Percentiles rank a stretch among this genome's conserved stretches.
These are phyloP conservation scores for Syngnathus rostellatus DNA, from an alignment of 2,797 vertebrate genomes.

Conservation along the genomic window DNA sequence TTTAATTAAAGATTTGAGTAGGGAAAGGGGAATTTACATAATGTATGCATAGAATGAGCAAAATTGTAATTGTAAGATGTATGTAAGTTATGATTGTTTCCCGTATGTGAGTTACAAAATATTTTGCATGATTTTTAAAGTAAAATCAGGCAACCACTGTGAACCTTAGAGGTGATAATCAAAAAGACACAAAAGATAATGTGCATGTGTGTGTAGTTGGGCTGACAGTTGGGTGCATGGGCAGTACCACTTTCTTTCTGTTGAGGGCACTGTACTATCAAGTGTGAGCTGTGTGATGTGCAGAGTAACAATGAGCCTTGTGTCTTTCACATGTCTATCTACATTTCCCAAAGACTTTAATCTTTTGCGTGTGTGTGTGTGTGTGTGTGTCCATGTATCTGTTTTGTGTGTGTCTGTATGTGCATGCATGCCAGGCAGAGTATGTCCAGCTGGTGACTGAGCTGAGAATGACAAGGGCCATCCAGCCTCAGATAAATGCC, in stretches of 20 bases:
- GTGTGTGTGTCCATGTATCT: not conserved
- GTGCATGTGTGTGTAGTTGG: not conserved
- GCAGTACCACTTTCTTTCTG: not conserved
- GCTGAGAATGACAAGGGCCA: slow-evolving; percentile 96
- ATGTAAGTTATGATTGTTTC: not conserved
- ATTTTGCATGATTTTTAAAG: not conserved
- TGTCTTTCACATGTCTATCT: not conserved
- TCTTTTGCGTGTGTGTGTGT: slow-evolving; percentile 6
- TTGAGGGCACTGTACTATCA: not conserved
- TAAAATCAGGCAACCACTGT: not conserved
- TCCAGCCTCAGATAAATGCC: slow-evolving; percentile 97
- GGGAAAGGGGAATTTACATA: not conserved
- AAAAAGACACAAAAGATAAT: not conserved
- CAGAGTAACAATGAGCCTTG: not conserved
- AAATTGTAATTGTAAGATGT: not conserved
- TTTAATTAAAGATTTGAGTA: not conserved
- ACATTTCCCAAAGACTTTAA: not conserved
- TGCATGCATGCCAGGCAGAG: slow-evolving; percentile 73
- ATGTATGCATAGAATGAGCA: not conserved
- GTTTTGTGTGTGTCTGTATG: not conserved
- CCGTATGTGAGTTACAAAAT: not conserved
- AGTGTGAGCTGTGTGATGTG: not conserved
- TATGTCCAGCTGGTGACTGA: slow-evolving; percentile 98
- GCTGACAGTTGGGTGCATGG: not conserved
- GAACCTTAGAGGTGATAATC: not conserved